Percentiles rank a stretch among this genome's conserved stretches.
Conservation (phyloP, 2,797 vertebrate genomes). For the Artibeus lituratus region DNA sequence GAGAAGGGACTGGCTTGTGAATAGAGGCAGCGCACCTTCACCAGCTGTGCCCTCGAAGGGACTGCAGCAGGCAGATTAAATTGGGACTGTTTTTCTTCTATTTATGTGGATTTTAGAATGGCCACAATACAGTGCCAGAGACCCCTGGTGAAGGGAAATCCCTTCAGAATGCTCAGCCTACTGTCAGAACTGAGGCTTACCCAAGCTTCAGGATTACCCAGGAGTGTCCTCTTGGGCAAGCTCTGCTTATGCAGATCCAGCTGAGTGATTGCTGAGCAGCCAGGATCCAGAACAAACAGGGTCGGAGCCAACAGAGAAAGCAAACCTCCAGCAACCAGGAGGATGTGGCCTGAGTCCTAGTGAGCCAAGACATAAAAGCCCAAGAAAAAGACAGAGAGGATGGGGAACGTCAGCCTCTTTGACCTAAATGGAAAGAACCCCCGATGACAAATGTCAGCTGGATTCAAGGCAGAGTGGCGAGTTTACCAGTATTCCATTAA, state of each 20-base stretch:
- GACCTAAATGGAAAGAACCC: background rate
- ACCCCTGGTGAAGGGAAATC: constrained; percentile 54
- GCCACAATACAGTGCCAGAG: constrained; percentile 42
- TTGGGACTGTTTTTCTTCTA: constrained; percentile 48
- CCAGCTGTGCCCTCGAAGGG: constrained; percentile 61
- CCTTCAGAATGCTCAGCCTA: constrained; percentile 12
- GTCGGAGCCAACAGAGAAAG: constrained; percentile 18
- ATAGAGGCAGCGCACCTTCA: constrained; percentile 46
- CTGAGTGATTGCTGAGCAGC: background rate
- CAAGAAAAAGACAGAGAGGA: background rate
- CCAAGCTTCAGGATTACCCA: background rate
- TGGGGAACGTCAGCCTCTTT: background rate
- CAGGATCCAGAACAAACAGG: background rate
- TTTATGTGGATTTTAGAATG: constrained; percentile 54
- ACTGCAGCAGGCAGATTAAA: constrained; percentile 71
- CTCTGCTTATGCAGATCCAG: background rate
- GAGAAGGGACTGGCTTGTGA: constrained; percentile 69
- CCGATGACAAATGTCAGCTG: background rate
- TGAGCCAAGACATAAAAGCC: background rate
- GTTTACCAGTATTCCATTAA: background rate
- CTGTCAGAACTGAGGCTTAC: constrained; percentile 25
- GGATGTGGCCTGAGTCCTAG: background rate
- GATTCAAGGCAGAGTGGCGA: background rate
- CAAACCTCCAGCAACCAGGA: background rate
- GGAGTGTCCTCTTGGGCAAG: background rate